Evolutionary conservation across 1,140 invertebrate species (phyloP), one percentile per base, ranked within the genome.

Genomic region (Eciton burchellii): DNA sequence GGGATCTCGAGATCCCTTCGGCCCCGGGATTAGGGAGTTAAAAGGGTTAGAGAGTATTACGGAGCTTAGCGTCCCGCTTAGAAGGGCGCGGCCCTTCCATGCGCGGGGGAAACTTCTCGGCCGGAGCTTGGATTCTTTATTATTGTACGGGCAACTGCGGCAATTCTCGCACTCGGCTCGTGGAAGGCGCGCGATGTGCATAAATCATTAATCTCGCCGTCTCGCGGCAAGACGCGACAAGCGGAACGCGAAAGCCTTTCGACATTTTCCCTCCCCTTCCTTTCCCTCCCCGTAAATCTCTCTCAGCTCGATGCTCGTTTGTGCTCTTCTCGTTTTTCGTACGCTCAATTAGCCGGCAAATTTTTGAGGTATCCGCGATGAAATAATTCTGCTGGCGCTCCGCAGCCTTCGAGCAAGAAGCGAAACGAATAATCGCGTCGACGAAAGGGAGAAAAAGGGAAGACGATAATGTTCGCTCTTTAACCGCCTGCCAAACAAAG

Each of bases 21-120:
- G 63, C 43, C 57, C 6, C n/a, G 45, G 77, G 84, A 86, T 86
- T 86, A 86, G 79, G 54, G 54, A 81, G 85, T 85, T 84, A 68
- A 85, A 76, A 85, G 85, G 85, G 84, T 86, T 85, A 86, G 60
- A 45, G 57, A 56, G 84, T 85, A 85, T 86, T 85, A 86, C 41
- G 57, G 62, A 19, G 84, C 47, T 76, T 71, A 82, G 68, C n/a
- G 41, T 70, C 41, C 43, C 74, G 74, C 68, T 79, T 81, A 76
- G 65, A 81, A 56, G 65, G 52, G 83, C 43, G 56, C 47, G 49
- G 49, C 35, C 56, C 54, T 85, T 49, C 35, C 35, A 6, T 35
- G 35, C 35, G 35, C 35, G 35, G 26, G 8, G 24, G 35, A 52
- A 54, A 57, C 24, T 74, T 73, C 81, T 84, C 62, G 21, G 35